A percentile compares a stretch with the other conserved stretches of the same genome.
Evolutionary conservation across 2,888 invertebrate species (phyloP).

Genomic region (Carpatolechia fugitivella): DNA sequence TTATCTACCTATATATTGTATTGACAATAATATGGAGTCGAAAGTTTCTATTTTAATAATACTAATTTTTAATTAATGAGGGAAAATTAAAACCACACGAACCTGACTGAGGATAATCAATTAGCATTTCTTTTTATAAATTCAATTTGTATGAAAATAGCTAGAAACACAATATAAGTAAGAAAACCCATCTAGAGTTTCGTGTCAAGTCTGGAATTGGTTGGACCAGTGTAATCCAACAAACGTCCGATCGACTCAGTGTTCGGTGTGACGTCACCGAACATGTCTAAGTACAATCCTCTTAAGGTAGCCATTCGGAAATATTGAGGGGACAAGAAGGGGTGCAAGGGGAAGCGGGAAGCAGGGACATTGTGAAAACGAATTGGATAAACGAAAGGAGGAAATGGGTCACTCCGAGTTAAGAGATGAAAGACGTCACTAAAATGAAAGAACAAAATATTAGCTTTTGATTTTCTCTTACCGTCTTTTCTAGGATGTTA

Average conservation of each 20-base stretch:
- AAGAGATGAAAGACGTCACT: constrained; percentile 31
- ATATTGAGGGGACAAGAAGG: constrained; percentile 23
- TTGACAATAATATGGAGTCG: no score
- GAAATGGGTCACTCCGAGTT: constrained; percentile 30
- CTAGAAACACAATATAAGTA: no score
- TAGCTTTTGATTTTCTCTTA: background rate
- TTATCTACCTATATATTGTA: no score
- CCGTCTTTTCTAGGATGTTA: no score
- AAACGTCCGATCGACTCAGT: constrained; percentile 43
- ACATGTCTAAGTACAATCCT: constrained; percentile 25
- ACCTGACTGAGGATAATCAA: no score
- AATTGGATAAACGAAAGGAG: constrained; percentile 18
- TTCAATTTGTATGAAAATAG: no score
- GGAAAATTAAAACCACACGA: no score
- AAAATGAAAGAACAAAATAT: background rate
- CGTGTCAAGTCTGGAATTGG: background rate
- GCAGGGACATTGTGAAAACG: constrained; percentile 4
- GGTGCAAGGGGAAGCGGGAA: constrained; percentile 1
- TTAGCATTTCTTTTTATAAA: no score
- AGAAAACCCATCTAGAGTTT: no score
- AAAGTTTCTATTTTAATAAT: no score
- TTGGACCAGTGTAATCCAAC: constrained; percentile 31
- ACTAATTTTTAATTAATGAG: no score
- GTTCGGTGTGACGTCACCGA: constrained; percentile 35
- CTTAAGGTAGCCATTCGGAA: constrained; percentile 24